phyloP scores from a whole-genome alignment of 2,797 vertebrate species.

The Paedocypris micromegethes region DNA sequence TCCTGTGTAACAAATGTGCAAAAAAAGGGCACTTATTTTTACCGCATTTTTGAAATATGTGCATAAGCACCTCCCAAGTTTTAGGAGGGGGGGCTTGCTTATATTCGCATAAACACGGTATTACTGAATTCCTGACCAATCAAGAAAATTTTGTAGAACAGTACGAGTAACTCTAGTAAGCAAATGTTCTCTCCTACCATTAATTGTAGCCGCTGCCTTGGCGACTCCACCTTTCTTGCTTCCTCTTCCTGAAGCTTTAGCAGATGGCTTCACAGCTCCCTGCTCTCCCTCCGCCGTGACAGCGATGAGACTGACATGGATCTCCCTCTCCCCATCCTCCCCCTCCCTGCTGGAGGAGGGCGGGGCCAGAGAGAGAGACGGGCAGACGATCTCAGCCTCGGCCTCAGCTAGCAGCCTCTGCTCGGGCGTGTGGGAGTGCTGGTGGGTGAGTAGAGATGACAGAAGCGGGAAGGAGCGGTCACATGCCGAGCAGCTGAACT shows the following conservation, averaged over 20 bases:
- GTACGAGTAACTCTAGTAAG: no score
- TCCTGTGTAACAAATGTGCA: no score
- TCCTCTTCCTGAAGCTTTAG: conserved; percentile 49
- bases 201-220: conserved; percentile 61
- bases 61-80: no score
- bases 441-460: conserved; percentile 84
- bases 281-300: conserved; percentile 65
- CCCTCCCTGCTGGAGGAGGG: conserved; percentile 67
- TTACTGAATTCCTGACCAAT: no score
- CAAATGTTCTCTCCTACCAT: conserved; percentile 40
- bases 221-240: conserved; percentile 58
- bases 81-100: no score
- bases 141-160: no score
- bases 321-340: conserved; percentile 57
- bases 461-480: conserved; percentile 79
- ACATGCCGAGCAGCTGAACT: conserved; percentile 84
- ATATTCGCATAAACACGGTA: no score
- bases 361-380: conserved; percentile 70
- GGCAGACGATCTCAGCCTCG: conserved; percentile 81
- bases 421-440: conserved; percentile 86
- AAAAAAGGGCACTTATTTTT: no score
- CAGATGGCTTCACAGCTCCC: conserved; percentile 56
- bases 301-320: conserved; percentile 67
- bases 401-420: conserved; percentile 81
- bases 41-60: no score